Evolutionary conservation across 2,888 invertebrate species (phyloP), one percentile per base, ranked within the genome.

Genomic region (Notodonta ziczac): DNA sequence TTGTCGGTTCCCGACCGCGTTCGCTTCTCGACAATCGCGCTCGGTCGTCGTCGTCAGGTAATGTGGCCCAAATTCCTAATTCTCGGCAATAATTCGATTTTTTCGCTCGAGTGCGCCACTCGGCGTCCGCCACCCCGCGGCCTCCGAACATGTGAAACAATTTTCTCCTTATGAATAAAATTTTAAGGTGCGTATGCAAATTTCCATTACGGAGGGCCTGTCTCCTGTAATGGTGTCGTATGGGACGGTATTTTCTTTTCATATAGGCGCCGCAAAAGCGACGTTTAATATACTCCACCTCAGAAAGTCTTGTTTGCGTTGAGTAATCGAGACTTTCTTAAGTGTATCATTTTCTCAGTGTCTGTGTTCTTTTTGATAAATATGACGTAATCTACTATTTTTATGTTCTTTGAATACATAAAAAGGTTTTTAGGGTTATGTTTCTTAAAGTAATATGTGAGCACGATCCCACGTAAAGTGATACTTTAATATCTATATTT

Each of bases 91-190:
- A 90, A 92, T 90, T 90, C 83, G 87, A 91, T 91, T 88, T 86
- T 86, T 86, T 81, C 42, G 79, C 86, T 82, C 78, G 84, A 87
- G 83, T 85, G 85, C 83, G 82, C 73, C 60, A 51, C 62, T 67
- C 79, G 56, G 78, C 79, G 64, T 65, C 62, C 60, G 44, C 61
- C 62, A 53, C 63, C 77, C 61, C 65, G 58, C 65, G 61, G 72
- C 72, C 74, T 69, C 73, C 77, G 78, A 77, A 85, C 81, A 86
- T 84, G 84, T 81, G 88, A 90, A 89, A 91, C 91, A 91, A 93
- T 92, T 92, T 91, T 89, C 91, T 85, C 84, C 89, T 91, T 91
- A 92, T 90, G 92, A 93, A 92, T 93, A 93, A 91, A 88, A 89
- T 91, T 93, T 91, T 89, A 88, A 92, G 90, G 86, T 89, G 88